A percentile compares a stretch with the other conserved stretches of the same genome.
Conservation (phyloP, 2,888 invertebrate species). For the Sminthurides aquaticus region DNA sequence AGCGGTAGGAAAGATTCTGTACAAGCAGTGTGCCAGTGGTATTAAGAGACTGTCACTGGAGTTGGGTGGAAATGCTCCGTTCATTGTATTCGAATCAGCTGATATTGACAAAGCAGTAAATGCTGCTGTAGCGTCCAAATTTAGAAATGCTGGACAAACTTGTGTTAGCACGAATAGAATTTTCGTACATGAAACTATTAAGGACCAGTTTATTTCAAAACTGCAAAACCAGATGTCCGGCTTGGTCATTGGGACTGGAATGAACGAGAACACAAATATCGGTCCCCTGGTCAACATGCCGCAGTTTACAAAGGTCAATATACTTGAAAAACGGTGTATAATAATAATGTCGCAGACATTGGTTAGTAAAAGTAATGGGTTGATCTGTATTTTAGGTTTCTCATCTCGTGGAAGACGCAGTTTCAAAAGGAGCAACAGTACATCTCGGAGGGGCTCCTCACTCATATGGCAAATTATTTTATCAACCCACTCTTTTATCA, state of each 20-base stretch:
- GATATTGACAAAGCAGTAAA: conserved; percentile 75
- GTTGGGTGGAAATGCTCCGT: conserved; percentile 96
- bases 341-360: background rate
- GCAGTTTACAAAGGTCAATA: conserved; percentile 77
- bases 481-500: conserved; percentile 79
- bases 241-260: conserved; percentile 74
- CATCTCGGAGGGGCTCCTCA: conserved; percentile 68
- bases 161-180: conserved; percentile 92
- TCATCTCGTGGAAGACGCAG: conserved; percentile 74
- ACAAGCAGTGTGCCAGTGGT: conserved; percentile 73
- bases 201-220: conserved; percentile 68
- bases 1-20: conserved; percentile 77
- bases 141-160: conserved; percentile 92
- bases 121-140: conserved; percentile 85
- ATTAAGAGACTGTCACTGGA: conserved; percentile 88
- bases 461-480: conserved; percentile 69
- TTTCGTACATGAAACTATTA: conserved; percentile 68
- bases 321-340: conserved; percentile 4
- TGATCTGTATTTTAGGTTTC: conserved; percentile 52
- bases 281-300: conserved; percentile 86
- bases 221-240: conserved; percentile 61
- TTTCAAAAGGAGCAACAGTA: conserved; percentile 71
- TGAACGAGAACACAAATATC: conserved; percentile 61
- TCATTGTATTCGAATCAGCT: conserved; percentile 90
- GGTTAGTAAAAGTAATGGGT: no score